Percentiles rank a stretch among this genome's conserved stretches.
Conservation (phyloP, 2,888 invertebrate genomes). For the Drosophila melanocephala region DNA sequence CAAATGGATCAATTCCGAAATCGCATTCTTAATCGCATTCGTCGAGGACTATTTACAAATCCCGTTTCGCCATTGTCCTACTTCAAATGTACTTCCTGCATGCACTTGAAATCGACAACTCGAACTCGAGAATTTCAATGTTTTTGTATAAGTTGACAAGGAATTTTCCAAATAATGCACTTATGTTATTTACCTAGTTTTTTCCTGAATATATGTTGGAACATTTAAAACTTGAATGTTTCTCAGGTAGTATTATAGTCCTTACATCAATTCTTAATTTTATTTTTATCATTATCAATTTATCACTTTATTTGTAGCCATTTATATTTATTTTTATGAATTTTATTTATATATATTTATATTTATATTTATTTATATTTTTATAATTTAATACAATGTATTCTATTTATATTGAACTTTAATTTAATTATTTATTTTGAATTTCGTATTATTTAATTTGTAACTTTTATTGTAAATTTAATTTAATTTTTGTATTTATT, state of each 20-base stretch:
- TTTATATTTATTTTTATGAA: no score
- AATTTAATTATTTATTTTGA: background rate
- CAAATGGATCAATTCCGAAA: conserved; percentile 37
- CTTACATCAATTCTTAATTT: background rate
- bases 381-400: background rate
- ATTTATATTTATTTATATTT: no score
- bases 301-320: no score
- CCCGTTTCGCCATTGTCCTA: conserved; percentile 10
- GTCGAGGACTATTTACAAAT: conserved; percentile 21
- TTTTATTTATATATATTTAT: no score
- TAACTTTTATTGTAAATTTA: background rate
- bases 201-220: background rate
- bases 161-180: conserved; percentile 13
- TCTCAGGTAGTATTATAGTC: background rate
- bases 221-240: background rate
- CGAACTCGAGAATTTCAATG: conserved; percentile 5
- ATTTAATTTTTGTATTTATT: background rate
- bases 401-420: background rate
- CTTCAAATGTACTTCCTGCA: background rate
- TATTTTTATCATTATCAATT: no score
- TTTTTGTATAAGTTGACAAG: conserved; percentile 34
- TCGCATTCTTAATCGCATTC: conserved; percentile 36
- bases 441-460: background rate
- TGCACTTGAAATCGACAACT: conserved; percentile 1
- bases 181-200: background rate